Base-by-base conservation (phyloP, 2,888 invertebrate genomes). In the Micoletzkya japonica region DNA sequence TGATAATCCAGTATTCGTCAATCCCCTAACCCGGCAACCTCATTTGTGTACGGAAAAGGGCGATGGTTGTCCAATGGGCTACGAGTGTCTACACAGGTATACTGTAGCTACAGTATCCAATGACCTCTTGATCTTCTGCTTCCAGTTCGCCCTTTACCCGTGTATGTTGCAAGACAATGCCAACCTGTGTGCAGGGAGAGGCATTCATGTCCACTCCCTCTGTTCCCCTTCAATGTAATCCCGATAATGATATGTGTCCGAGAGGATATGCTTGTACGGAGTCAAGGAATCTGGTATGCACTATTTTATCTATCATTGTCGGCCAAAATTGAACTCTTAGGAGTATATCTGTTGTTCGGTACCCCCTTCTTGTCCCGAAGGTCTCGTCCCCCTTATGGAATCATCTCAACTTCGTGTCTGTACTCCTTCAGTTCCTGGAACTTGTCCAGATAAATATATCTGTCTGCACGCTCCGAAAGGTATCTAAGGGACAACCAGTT, bases 81-180 rank as follows among this genome's bases (percentile, higher is more conserved):
- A 54, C 17, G 54, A 66, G 56, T 66, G 66, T 30, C 32, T 66
- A n/a, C 52, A 66, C 37, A 66, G 66, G 66, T 52, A n/a, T n/a
- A 44, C 49, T 44, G 14, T 44, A 17, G 14, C 49, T 14, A 20
- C 14, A 14, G 24, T 37, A 7, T 49, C 50, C 49, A 32, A 6
- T 32, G 7, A 44, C 26, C 4, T 20, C 59, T 32, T 20, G 2
- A 44, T n/a, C 2, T 30, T 32, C 56, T 39, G 24, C 10, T 20
- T 39, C n/a, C 39, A 54, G 67, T 56, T 67, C 67, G 1, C 57
- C 67, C 0, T 57, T 67, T 56, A 39, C 67, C 28, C 56, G 56
- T 4, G 50, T 56, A 26, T 67, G 56, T 32, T 57, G 67, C 39
- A 30, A 30, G 37, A 39, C 32, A 20, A 2, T 26, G 26, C 67